Base-by-base conservation (phyloP, 30 jellyfish, hydroid and myxozoan genomes). In the Aurelia coerulea region DNA sequence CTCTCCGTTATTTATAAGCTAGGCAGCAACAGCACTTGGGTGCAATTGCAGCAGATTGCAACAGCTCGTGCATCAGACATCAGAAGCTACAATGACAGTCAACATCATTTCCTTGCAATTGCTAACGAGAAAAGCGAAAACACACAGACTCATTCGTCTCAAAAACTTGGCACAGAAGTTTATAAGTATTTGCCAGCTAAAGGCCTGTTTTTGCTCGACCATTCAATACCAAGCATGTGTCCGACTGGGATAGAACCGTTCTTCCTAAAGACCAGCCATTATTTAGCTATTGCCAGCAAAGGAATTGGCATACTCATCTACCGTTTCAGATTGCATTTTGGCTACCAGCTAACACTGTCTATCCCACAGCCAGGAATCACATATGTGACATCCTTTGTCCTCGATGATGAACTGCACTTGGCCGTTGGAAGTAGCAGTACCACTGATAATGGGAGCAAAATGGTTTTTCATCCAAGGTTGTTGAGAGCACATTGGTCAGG, bases 301-400 rank as follows among this genome's bases (percentile, higher is more conserved):
- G 91, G 75, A 15, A 14, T 18, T 11, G 87, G 96, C 5, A 15
- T 90, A 35, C 31, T 49, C 50, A 42, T 90, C 49, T 90, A 74
- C 78, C 67, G 80, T 81, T 79, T 82, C 56, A 74, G 79, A 31
- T 70, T 59, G 51, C 88, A 90, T 35, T 68, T 90, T 59, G 95
- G 90, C 8, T 90, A 83, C 85, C 65, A 83, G 78, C 83, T 77
- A 53, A 37, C 60, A 3, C 33, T 80, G 23, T 51, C 60, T 11
- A 51, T 90, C 39, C 89, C 87, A 1, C 85, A 73, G 29, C 42
- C 78, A 10, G 88, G 86, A 11, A 74, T 78, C 2, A 73, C 83
- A 31, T 50, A 78, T 75, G 88, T 74, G 31, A 68, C 78, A 17
- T 64, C 81, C 19, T 80, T 80, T 56, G 31, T 59, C 29, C 63